A percentile compares a stretch with the other conserved stretches of the same genome.
Evolutionary conservation across 2,888 invertebrate species (phyloP).

Genomic region (Xylota sylvarum): DNA sequence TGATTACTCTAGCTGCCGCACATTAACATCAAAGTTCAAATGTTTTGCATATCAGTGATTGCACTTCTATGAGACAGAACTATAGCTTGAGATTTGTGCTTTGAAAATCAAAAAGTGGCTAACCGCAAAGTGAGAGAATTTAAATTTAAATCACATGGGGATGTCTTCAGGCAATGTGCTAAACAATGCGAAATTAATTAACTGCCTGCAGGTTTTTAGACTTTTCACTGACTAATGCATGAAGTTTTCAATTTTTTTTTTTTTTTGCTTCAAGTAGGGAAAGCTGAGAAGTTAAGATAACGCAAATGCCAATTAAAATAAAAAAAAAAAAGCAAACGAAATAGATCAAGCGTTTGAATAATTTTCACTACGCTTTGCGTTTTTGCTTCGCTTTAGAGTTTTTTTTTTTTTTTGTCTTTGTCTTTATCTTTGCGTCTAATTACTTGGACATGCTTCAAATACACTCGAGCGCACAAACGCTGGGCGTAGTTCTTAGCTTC

Average conservation of each 20-base stretch:
- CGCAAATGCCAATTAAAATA: slow-evolving; percentile 62
- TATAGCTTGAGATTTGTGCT: background rate
- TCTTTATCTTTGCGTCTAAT: slow-evolving; percentile 39
- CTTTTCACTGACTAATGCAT: background rate
- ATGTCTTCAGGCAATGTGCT: background rate
- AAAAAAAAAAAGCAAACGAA: slow-evolving; percentile 5
- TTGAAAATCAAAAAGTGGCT: background rate
- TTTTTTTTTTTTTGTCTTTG: slow-evolving; percentile 18
- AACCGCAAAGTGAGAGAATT: background rate
- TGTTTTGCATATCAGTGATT: slow-evolving; percentile 21
- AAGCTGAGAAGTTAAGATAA: slow-evolving; percentile 53
- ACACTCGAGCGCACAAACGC: slow-evolving; percentile 5
- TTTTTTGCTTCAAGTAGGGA: background rate
- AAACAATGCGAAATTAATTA: slow-evolving; percentile 5
- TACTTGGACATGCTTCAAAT: slow-evolving; percentile 50
- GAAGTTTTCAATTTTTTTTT: background rate
- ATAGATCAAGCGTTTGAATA: slow-evolving; percentile 66
- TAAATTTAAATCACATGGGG: background rate
- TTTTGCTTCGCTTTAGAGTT: slow-evolving; percentile 26
- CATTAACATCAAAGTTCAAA: slow-evolving; percentile 19
- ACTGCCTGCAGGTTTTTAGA: background rate
- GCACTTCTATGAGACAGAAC: background rate
- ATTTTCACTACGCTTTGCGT: slow-evolving; percentile 54
- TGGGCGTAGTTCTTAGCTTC: slow-evolving; percentile 52
- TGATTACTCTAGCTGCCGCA: slow-evolving; percentile 18